Evolutionary conservation across 1,140 invertebrate genomes (phyloP).

Genomic region (Nasonia longicornis): DNA sequence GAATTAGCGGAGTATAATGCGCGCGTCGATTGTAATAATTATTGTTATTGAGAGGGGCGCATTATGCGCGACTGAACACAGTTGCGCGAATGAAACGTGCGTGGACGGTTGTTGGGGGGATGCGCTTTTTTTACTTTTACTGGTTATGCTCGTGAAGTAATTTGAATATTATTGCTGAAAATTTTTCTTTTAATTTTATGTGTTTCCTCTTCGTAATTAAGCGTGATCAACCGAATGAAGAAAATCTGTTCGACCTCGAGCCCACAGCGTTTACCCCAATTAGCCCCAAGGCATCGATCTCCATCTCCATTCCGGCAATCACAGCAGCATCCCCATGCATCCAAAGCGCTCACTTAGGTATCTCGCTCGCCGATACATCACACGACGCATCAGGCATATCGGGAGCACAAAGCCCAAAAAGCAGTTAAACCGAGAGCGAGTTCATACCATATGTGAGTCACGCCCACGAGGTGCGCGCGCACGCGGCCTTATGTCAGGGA

Average conservation of each 20-base stretch:
- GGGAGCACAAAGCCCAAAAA: neutral
- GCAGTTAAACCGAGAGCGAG: slow-evolving; percentile 10
- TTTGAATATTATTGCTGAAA: too few species aligned
- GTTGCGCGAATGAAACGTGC: neutral
- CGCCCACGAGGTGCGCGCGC: slow-evolving; percentile 60
- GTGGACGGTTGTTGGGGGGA: neutral
- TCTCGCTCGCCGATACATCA: too few species aligned
- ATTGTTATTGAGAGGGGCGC: neutral
- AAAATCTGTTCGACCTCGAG: too few species aligned
- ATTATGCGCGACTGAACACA: neutral
- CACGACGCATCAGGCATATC: too few species aligned
- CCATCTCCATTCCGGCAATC: neutral
- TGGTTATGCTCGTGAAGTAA: too few species aligned
- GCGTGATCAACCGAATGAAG: too few species aligned
- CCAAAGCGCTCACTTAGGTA: too few species aligned
- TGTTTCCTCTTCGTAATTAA: too few species aligned
- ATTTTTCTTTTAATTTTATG: too few species aligned
- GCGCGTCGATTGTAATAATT: neutral
- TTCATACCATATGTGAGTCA: slow-evolving; percentile 60
- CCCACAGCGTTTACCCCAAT: neutral
- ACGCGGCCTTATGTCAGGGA: slow-evolving; percentile 57
- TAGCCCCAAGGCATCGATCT: neutral
- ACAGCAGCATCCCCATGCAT: neutral
- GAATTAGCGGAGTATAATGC: slow-evolving; percentile 23
- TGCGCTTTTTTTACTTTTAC: neutral